phyloP scores from a whole-genome alignment of 2,888 invertebrate genomes.

The Tipula lateralis region DNA sequence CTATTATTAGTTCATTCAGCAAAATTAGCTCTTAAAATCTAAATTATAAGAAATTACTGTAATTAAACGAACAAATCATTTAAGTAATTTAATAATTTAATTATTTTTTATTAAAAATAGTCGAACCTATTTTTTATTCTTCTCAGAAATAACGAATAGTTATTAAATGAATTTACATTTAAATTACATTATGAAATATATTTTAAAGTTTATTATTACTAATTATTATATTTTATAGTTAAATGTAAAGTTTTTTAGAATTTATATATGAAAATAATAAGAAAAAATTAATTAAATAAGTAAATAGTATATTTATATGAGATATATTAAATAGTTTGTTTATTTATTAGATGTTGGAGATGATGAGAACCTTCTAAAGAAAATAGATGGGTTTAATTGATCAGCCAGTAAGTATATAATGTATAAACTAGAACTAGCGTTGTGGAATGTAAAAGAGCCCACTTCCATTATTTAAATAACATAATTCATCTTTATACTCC shows the following conservation, averaged over 20 bases:
- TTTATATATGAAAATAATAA: background rate
- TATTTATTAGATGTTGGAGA: background rate
- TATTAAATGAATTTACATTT: background rate
- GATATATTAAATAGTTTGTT: background rate
- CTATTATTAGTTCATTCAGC: background rate
- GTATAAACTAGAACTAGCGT: no score
- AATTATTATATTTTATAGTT: slow-evolving; percentile 1
- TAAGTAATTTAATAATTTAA: background rate
- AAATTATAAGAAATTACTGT: background rate
- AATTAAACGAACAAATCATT: background rate
- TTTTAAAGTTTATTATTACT: background rate
- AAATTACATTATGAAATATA: background rate
- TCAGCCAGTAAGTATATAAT: no score
- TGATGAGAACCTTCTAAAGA: no score
- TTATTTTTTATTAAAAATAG: background rate
- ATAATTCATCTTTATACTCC: no score
- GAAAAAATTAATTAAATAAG: slow-evolving; percentile 7
- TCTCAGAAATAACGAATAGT: background rate
- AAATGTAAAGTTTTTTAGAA: slow-evolving; percentile 19
- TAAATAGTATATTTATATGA: slow-evolving; percentile 24
- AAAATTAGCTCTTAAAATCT: background rate
- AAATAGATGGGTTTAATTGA: no score
- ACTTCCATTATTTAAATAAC: no score
- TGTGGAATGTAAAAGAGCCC: no score
- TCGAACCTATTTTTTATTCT: background rate